phyloP scores from a whole-genome alignment of 1,140 invertebrate species.

The Cotesia typhae region DNA sequence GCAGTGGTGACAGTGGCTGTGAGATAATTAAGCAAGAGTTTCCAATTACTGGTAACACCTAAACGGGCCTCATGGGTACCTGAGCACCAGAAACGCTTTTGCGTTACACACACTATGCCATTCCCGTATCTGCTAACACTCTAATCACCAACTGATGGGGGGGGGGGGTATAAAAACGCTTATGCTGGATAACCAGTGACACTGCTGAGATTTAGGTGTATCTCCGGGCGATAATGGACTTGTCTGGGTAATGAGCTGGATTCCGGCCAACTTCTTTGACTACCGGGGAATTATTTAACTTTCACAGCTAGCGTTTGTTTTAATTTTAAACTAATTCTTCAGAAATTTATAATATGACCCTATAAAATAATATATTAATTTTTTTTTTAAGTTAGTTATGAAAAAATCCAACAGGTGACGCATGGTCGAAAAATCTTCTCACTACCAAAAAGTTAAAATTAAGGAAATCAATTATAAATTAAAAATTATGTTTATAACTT shows the following conservation, averaged over 20 bases:
- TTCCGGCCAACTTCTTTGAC: constrained; percentile 23
- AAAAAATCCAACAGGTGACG: background rate
- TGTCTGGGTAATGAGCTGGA: constrained; percentile 28
- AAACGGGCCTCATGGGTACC: constrained; percentile 35
- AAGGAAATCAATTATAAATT: background rate
- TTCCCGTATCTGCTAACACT: constrained; percentile 9
- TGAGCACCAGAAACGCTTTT: constrained; percentile 7
- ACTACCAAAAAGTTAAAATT: background rate
- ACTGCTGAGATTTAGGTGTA: too few relatives aligned
- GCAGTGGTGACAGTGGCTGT: constrained; percentile 32
- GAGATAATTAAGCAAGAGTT: constrained; percentile 53
- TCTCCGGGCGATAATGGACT: background rate
- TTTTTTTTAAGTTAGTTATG: background rate
- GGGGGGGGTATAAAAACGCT: too few relatives aligned
- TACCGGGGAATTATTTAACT: constrained; percentile 3
- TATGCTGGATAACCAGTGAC: too few relatives aligned
- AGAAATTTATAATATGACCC: too few relatives aligned
- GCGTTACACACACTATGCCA: background rate
- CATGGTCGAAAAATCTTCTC: background rate
- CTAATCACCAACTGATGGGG: background rate
- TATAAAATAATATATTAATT: background rate
- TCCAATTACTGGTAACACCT: constrained; percentile 51
- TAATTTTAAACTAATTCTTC: too few relatives aligned
- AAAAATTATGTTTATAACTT: background rate
- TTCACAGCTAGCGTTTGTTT: background rate